Conservation (phyloP, 2,797 vertebrate genomes). For the Sebastes trivittatus region DNA sequence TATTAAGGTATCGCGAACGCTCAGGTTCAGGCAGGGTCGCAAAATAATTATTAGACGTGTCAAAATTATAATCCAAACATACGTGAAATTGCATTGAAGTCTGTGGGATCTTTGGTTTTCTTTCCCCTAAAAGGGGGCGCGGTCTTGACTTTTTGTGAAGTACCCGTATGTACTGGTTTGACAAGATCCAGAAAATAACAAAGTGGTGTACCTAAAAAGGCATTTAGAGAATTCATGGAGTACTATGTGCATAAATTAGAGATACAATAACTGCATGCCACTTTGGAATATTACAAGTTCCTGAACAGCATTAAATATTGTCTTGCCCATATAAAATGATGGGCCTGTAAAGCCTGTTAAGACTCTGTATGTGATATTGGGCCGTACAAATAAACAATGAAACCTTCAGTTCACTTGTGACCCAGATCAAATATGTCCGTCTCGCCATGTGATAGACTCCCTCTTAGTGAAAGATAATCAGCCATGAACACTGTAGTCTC, state of each 20-base stretch:
- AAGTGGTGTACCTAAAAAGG: neutral
- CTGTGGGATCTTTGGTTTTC: too few species aligned
- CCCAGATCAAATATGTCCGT: conserved; percentile 30
- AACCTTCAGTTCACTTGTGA: conserved; percentile 30
- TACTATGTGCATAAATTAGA: neutral
- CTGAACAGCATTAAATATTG: neutral
- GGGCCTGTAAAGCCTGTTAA: neutral
- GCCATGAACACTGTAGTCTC: conserved; percentile 37
- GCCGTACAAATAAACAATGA: conserved; percentile 5
- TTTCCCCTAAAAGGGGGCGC: too few species aligned
- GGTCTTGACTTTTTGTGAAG: too few species aligned
- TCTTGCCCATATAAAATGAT: neutral
- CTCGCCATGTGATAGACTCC: conserved; percentile 20
- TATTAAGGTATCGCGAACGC: too few species aligned
- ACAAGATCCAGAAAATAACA: neutral
- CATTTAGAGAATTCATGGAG: conserved; percentile 1
- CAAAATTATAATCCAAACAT: too few species aligned
- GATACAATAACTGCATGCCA: neutral
- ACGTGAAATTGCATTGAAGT: too few species aligned
- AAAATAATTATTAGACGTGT: too few species aligned
- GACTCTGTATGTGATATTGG: neutral
- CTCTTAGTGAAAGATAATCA: conserved; percentile 43
- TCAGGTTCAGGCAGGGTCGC: too few species aligned
- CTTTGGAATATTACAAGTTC: neutral
- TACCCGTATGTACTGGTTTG: too few species aligned